Base-by-base conservation (phyloP, 2,888 invertebrate species). In the Serrognathus titanus region DNA sequence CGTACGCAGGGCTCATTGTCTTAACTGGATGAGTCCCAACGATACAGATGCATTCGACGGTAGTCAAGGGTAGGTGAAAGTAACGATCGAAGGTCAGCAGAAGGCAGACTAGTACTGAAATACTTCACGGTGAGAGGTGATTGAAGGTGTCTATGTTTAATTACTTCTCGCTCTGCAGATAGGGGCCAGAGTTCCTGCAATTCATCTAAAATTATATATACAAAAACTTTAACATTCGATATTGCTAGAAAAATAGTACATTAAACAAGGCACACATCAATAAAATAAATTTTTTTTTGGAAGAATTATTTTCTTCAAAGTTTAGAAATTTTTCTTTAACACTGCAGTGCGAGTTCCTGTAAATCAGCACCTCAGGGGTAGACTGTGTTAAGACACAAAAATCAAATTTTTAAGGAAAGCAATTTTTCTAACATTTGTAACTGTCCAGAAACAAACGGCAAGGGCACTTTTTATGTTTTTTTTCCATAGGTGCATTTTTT, bases 81-180 rank as follows among this genome's bases (percentile, higher is more conserved):
- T 61, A 83, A 78, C 61, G 82, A 83, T 71, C 80, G 80, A 68
- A 82, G 78, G 68, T 81, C 81, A 67, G 80, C 80, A 53, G 78
- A 75, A 64, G 82, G 81, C 59, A 80, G 80, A 67, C 79, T 80
- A 68, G 78, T 78, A 70, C 79, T 79, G 67, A 78, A 76, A 73
- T 81, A 81, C 70, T 80, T 81, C 70, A 79, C 76, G 66, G 83
- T 84, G 76, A 84, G 73, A 66, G 85, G 85, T 73, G 85, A 84
- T 78, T 85, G 84, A 74, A 85, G 79, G 78, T 85, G 85, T 75
- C 82, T 81, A 78, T 86, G 86, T 76, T 80, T 82, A 73, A 84
- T 85, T 75, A 84, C 83, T 82, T 88, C 85, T 72, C 84, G 82
- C 83, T 85, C 85, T 75, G 81, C 81, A 81, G 83, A 81, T 72